Base-by-base conservation (phyloP, 2,888 invertebrate species). In the Drosophila trichaetosa region DNA sequence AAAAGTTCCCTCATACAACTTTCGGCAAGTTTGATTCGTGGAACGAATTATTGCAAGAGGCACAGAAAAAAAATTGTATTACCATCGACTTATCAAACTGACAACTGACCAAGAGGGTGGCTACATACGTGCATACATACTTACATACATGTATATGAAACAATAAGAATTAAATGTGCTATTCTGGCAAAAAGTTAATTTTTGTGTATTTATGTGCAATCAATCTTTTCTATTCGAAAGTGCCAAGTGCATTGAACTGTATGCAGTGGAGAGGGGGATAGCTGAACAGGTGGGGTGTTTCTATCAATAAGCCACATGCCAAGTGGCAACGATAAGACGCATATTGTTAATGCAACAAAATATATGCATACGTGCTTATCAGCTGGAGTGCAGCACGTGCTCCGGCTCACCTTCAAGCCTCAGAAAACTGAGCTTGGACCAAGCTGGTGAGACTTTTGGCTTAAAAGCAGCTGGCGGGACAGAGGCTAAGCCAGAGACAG, bases 381-480 rank as follows among this genome's bases (percentile, higher is more conserved):
- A 65, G 62, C 61, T 48, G 60, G 13, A 42, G 29, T 13, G 67
- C 53, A 69, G 70, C 77, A 78, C 77, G 77, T 78, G 77, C 71
- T 63, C 21, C 36, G 29, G 38, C 54, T 24, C 53, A 49, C 10
- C 52, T n/a, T 7, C 36, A 27, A 10, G 69, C 31, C 52, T 21
- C 52, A 29, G 49, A 13, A 8, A n/a, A 27, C 54, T 18, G 54
- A n/a, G 54, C 54, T 40, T 8, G 21, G 57, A 18, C 31, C 42
- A 57, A 42, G 57, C 29, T 46, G 46, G 1, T 24, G 16, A n/a
- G 18, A 31, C 49, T 42, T 48, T 63, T 33, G 59, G 70, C 65
- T 71, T 85, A 85, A 80, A 85, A 83, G 82, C 67, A 69, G 74
- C 77, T 63, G 57, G 58, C 69, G 54, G 70, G 48, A 65, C 52